Evolutionary conservation across 2,113 vertebrate genomes (phyloP).

Genomic region (Formicarius rufipectus): DNA sequence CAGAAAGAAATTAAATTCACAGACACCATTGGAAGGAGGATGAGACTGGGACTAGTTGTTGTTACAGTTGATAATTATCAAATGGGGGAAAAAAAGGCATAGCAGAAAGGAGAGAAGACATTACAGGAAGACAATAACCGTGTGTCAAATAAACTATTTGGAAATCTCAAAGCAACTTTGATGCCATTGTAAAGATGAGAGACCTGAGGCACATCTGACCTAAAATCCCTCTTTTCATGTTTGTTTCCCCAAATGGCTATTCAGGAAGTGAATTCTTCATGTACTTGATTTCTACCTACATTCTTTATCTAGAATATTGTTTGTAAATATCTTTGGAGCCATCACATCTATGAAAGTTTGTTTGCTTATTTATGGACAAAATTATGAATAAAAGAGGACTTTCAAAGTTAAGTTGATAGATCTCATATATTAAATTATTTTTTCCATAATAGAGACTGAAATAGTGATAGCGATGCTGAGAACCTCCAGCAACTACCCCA

Average conservation of each 20-base stretch:
- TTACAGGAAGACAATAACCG: not conserved
- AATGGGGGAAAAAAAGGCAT: not conserved
- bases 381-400: not conserved
- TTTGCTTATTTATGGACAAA: not conserved
- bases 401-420: not conserved
- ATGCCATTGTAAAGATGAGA: not conserved
- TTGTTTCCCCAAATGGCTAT: not conserved
- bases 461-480: not conserved
- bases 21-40: not conserved
- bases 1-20: not conserved
- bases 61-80: not conserved
- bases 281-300: not conserved
- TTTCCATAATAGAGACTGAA: not conserved
- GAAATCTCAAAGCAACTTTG: not conserved
- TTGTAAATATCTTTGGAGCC: not conserved
- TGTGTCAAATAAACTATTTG: not conserved
- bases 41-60: not conserved
- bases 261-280: not conserved
- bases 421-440: not conserved
- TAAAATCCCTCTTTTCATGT: not conserved
- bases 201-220: not conserved
- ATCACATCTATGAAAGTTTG: not conserved
- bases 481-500: not conserved
- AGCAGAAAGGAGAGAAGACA: not conserved
- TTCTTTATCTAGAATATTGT: not conserved